Conservation (phyloP, 37 sponge, comb jelly and placozoan species). For the Mnemiopsis leidyi region DNA sequence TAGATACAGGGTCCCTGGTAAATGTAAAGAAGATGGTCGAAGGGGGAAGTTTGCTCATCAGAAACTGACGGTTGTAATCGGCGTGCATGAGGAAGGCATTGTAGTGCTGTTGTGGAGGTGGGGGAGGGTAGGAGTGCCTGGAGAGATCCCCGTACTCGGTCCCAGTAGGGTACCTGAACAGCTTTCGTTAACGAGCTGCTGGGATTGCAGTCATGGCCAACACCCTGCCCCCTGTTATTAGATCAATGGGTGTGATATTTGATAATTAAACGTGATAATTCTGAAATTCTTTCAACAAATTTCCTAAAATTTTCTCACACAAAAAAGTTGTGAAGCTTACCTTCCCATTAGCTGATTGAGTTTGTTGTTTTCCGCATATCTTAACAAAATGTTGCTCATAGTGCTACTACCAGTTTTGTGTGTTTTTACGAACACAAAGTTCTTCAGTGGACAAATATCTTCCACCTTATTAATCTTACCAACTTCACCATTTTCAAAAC, state of each 20-base stretch:
- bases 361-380: neutral
- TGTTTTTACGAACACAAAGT: neutral
- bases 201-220: too few species aligned
- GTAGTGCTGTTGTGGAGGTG: neutral
- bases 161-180: conserved; percentile 21
- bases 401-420: neutral
- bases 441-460: neutral
- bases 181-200: too few species aligned
- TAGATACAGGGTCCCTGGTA: conserved; percentile 1
- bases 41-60: neutral
- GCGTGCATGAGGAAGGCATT: neutral
- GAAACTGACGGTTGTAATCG: neutral
- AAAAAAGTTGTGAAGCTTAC: too few species aligned
- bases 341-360: neutral
- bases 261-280: too few species aligned
- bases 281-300: too few species aligned
- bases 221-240: too few species aligned
- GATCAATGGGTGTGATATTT: too few species aligned
- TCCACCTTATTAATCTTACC: too few species aligned
- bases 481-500: too few species aligned
- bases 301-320: too few species aligned
- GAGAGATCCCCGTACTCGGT: conserved; percentile 4
- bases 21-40: neutral
- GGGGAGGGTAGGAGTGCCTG: neutral
- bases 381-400: neutral